Percentiles rank a stretch among this genome's conserved stretches.
These are phyloP conservation scores for Laticauda laticaudata DNA, from an alignment of 2,113 vertebrate genomes.

Conservation along the genomic window DNA sequence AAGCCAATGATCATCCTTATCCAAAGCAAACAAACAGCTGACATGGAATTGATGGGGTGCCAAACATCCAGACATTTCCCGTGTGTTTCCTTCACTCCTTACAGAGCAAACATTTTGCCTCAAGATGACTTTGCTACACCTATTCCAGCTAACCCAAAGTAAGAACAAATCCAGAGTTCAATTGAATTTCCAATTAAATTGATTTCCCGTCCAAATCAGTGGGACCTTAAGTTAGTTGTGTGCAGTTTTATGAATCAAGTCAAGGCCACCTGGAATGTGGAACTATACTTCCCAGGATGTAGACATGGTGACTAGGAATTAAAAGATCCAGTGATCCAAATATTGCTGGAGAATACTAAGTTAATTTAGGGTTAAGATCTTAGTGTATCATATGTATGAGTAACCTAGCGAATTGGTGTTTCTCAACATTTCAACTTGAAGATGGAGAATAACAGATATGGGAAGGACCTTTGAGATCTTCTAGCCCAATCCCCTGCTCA, in stretches of 20 bases:
- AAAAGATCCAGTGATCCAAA: background rate
- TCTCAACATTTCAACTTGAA: too few relatives aligned
- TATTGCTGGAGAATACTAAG: background rate
- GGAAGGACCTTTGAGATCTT: too few relatives aligned
- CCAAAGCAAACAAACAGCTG: background rate
- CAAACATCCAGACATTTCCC: background rate
- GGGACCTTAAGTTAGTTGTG: background rate
- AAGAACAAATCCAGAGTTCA: background rate
- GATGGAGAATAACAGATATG: too few relatives aligned
- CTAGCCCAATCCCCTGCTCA: too few relatives aligned
- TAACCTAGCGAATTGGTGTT: background rate
- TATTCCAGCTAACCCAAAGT: background rate
- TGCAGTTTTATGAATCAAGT: background rate
- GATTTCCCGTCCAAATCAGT: background rate
- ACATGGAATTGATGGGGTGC: background rate
- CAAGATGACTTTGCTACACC: background rate
- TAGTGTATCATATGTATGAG: background rate
- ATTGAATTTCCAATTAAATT: background rate
- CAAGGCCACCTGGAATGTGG: background rate
- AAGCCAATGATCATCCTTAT: constrained; percentile 27
- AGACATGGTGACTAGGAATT: background rate
- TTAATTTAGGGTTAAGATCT: background rate
- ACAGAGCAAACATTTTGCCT: background rate
- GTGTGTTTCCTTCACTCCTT: background rate
- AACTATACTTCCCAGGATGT: background rate